Evolutionary conservation across 2,888 invertebrate genomes (phyloP).

Genomic region (Apamea monoglypha): DNA sequence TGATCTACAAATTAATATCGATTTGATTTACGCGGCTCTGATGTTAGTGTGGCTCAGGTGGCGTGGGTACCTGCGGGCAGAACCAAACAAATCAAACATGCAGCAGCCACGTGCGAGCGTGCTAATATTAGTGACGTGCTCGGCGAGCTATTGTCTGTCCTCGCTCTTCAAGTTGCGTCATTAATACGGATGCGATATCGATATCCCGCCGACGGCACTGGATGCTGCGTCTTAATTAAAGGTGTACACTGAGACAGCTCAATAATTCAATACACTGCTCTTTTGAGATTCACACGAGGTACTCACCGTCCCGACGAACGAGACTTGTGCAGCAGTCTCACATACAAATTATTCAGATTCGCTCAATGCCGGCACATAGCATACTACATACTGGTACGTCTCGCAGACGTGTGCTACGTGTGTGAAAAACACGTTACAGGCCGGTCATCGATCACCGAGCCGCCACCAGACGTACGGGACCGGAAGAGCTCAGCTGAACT

Average conservation of each 20-base stretch:
- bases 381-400: neutral
- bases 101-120: no score
- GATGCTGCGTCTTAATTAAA: conserved; percentile 31
- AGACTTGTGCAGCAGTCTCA: neutral
- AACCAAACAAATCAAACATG: neutral
- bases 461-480: neutral
- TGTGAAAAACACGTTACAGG: neutral
- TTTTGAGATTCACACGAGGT: neutral
- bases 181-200: conserved; percentile 5
- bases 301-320: neutral
- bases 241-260: neutral
- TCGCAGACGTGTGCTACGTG: conserved; percentile 7
- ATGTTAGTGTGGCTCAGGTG: neutral
- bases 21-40: neutral
- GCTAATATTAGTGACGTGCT: no score
- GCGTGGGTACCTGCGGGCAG: no score
- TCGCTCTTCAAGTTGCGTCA: neutral
- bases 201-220: neutral
- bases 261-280: neutral
- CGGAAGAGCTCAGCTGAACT: no score
- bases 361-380: no score
- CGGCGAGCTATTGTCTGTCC: no score
- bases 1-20: neutral
- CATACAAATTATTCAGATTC: conserved; percentile 9
- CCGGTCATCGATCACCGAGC: neutral